Percentiles rank a stretch among this genome's conserved stretches.
Evolutionary conservation across 2,113 vertebrate species (phyloP).

Genomic region (Tringa solitaria): DNA sequence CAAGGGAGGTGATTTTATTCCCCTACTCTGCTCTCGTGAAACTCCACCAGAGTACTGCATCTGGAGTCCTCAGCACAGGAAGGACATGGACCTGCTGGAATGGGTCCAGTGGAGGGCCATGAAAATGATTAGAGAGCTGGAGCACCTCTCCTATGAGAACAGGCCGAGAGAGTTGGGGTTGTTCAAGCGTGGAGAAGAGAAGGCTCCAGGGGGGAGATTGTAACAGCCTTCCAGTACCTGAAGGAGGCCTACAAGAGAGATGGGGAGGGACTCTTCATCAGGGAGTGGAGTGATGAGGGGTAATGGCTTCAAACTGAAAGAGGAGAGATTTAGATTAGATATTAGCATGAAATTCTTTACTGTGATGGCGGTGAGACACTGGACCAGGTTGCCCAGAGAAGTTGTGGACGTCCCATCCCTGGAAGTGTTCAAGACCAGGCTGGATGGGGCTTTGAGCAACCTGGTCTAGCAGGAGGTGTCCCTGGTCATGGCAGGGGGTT

Average conservation of each 20-base stretch:
- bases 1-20: not conserved
- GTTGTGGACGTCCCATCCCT: not conserved
- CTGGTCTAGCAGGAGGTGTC: not conserved
- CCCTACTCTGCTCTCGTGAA: not conserved
- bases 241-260: not conserved
- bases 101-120: not conserved
- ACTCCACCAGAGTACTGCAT: not conserved
- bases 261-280: not conserved
- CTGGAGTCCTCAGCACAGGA: not conserved
- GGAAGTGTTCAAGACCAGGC: not conserved
- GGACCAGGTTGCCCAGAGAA: not conserved
- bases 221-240: not conserved
- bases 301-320: not conserved
- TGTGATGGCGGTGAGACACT: not conserved
- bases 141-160: not conserved
- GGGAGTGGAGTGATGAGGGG: too few relatives aligned
- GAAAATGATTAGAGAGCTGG: not conserved
- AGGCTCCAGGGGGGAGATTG: not conserved
- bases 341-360: not conserved
- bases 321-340: not conserved
- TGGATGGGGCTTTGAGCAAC: not conserved
- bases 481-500: not conserved
- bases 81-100: not conserved
- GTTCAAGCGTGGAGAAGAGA: not conserved
- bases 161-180: not conserved